Conservation (phyloP, 2,888 invertebrate genomes). For the Aspidiotus rigidus region DNA sequence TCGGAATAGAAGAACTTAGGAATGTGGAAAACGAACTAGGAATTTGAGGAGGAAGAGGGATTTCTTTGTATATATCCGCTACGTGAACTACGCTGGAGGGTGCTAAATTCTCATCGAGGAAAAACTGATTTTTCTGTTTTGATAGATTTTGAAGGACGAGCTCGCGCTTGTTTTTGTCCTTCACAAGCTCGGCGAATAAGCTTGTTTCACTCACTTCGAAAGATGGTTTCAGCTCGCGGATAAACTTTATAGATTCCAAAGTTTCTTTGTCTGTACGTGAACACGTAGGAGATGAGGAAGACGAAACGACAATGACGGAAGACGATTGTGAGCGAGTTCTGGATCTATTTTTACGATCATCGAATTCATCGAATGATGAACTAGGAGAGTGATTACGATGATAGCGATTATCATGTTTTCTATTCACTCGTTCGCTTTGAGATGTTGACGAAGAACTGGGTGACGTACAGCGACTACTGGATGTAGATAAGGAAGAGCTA, state of each 20-base stretch:
- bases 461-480: conserved; percentile 4
- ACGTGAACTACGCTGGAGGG: conserved; percentile 23
- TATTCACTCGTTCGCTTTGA: not conserved
- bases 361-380: conserved; percentile 12
- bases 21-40: conserved; percentile 30
- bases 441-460: conserved; percentile 19
- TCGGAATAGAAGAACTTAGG: conserved; percentile 16
- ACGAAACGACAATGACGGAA: conserved; percentile 20
- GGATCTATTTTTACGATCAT: conserved; percentile 6
- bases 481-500: conserved; percentile 9
- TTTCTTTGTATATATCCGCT: conserved; percentile 27
- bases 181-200: conserved; percentile 79
- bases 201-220: conserved; percentile 83
- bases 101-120: not conserved
- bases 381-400: conserved; percentile 21
- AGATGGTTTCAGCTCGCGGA: conserved; percentile 44
- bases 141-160: conserved; percentile 53
- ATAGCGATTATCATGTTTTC: conserved; percentile 10
- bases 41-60: conserved; percentile 30
- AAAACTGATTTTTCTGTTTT: conserved; percentile 5
- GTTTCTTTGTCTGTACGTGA: conserved; percentile 9
- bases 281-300: conserved; percentile 21
- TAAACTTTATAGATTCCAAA: conserved; percentile 34
- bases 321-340: conserved; percentile 14
- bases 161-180: conserved; percentile 71